Evolutionary conservation across 2,797 vertebrate genomes (phyloP).

Genomic region (Leptodactylus fallax): DNA sequence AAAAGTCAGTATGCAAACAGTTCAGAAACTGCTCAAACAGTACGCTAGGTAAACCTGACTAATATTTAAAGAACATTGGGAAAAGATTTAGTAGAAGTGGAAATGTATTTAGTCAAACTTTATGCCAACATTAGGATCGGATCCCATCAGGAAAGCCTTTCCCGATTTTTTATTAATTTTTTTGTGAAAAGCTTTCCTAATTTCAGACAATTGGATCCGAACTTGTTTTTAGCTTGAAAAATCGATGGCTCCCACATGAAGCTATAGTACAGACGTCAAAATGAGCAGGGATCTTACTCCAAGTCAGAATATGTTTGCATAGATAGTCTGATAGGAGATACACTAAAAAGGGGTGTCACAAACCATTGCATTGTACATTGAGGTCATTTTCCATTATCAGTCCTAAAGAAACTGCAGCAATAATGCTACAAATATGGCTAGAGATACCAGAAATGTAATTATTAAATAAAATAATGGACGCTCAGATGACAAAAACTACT

Average conservation of each 20-base stretch:
- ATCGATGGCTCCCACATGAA: background rate
- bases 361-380: no score
- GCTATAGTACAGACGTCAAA: background rate
- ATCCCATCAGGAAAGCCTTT: background rate
- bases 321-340: background rate
- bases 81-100: background rate
- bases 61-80: no score
- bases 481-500: constrained; percentile 67
- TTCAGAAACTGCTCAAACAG: no score
- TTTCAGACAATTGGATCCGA: no score
- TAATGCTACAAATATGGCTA: background rate
- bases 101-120: background rate
- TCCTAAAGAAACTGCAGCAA: background rate
- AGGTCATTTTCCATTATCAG: no score
- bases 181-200: no score
- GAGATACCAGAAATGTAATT: background rate
- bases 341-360: background rate
- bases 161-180: no score
- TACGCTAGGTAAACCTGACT: no score
- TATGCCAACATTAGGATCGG: background rate
- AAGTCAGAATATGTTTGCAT: background rate
- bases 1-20: no score
- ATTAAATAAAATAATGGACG: no score
- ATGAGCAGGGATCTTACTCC: background rate
- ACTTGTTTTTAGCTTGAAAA: no score